Evolutionary conservation across 1,140 invertebrate genomes (phyloP).

Genomic region (Drosophila arawakana): DNA sequence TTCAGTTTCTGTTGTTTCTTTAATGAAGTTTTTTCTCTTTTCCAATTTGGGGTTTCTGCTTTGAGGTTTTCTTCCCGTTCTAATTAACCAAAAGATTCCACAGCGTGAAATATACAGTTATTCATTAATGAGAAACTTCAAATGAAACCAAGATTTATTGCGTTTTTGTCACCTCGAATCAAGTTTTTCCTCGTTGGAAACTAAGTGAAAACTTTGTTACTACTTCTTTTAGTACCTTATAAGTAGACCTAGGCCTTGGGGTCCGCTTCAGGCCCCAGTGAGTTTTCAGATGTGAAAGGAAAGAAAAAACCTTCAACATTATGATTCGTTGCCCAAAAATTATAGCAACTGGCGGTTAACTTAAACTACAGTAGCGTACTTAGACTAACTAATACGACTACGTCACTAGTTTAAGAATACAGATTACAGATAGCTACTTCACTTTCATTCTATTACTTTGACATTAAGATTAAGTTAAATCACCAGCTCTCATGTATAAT

Average conservation of each 20-base stretch:
- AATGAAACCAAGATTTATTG: conserved; percentile 47
- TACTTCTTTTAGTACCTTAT: conserved; percentile 8
- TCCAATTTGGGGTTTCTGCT: conserved; percentile 17
- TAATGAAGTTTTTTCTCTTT: conserved; percentile 52
- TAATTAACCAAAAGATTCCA: conserved; percentile 59
- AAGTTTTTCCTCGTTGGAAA: conserved; percentile 36
- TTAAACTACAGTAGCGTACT: background rate
- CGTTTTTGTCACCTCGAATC: conserved; percentile 24
- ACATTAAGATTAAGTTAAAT: conserved; percentile 32
- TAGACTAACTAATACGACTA: background rate
- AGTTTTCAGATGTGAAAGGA: conserved; percentile 36
- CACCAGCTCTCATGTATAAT: conserved; percentile 19
- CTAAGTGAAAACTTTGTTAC: conserved; percentile 51
- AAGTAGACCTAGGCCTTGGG: conserved; percentile 26
- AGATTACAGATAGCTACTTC: background rate
- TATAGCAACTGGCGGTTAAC: conserved; percentile 10
- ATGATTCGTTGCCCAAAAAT: conserved; percentile 9
- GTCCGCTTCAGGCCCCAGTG: conserved; percentile 26
- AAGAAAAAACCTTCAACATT: conserved; percentile 60
- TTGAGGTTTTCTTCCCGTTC: conserved; percentile 57
- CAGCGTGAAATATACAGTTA: conserved; percentile 50
- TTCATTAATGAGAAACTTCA: conserved; percentile 63
- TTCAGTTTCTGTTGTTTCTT: conserved; percentile 47
- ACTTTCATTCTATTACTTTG: conserved; percentile 19
- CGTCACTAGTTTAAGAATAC: too few relatives aligned